These are phyloP conservation scores for Epistrophella euchroma DNA, from an alignment of 2,888 invertebrate species.

Conservation along the genomic window DNA sequence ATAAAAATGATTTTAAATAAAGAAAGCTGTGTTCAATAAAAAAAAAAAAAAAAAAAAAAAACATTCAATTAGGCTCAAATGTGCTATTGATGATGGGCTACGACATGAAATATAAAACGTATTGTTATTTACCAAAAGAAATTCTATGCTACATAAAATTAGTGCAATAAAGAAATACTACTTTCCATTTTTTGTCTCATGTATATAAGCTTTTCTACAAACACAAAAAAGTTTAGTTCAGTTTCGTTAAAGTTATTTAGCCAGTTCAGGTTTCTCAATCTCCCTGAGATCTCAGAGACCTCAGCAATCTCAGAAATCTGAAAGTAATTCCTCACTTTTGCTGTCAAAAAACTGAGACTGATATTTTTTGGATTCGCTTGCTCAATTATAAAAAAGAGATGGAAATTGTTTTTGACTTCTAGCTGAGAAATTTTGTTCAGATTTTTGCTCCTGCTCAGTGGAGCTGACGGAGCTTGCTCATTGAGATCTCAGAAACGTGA, in stretches of 20 bases:
- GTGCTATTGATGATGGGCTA: constrained; percentile 60
- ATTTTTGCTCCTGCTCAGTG: too few relatives aligned
- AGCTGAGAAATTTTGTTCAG: too few relatives aligned
- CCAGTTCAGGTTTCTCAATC: too few relatives aligned
- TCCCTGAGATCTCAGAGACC: too few relatives aligned
- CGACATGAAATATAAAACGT: constrained; percentile 78
- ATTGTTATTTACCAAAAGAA: constrained; percentile 77
- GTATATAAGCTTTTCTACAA: constrained; percentile 51
- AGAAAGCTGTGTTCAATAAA: constrained; percentile 44
- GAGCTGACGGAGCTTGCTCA: too few relatives aligned
- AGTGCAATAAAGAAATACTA: constrained; percentile 73
- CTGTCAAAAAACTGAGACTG: too few relatives aligned
- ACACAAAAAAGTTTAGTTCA: constrained; percentile 45
- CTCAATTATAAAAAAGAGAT: too few relatives aligned
- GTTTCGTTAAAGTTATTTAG: constrained; percentile 60
- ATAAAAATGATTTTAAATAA: constrained; percentile 80
- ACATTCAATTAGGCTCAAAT: constrained; percentile 8
- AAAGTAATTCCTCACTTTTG: too few relatives aligned
- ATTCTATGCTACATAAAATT: constrained; percentile 73
- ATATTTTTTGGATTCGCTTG: too few relatives aligned
- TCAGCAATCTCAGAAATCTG: too few relatives aligned
- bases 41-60: background rate
- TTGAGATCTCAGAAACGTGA: too few relatives aligned
- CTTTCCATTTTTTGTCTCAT: constrained; percentile 67
- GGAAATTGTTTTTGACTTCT: too few relatives aligned